phyloP scores from a whole-genome alignment of 2,797 vertebrate species.

The Poecile montanus region DNA sequence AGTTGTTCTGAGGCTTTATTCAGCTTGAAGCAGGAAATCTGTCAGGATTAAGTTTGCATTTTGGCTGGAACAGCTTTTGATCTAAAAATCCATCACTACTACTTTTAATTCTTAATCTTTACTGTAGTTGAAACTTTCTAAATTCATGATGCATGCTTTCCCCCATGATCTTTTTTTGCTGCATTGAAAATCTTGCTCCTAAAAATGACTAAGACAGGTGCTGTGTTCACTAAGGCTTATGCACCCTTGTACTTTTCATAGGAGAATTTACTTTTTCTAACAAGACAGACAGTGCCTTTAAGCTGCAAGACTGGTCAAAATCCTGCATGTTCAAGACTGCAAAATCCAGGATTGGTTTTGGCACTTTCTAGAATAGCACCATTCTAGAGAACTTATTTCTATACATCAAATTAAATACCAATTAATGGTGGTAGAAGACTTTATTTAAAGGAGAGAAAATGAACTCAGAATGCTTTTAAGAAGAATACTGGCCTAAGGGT shows the following conservation, averaged over 20 bases:
- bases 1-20: background rate
- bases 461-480: background rate
- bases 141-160: background rate
- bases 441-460: constrained; percentile 42
- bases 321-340: background rate
- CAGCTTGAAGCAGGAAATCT: background rate
- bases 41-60: background rate
- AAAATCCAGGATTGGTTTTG: background rate
- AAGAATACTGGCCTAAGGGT: background rate
- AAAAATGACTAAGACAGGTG: background rate
- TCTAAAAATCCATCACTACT: background rate
- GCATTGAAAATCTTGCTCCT: background rate
- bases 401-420: background rate
- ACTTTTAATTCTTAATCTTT: background rate
- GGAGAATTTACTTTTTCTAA: background rate
- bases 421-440: background rate
- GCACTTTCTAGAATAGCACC: background rate
- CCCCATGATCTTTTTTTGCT: background rate
- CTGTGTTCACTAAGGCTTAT: background rate
- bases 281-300: background rate
- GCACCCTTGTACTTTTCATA: background rate
- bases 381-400: background rate
- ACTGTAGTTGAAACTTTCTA: background rate
- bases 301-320: background rate
- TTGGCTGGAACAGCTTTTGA: background rate